Percentiles rank a stretch among this genome's conserved stretches.
phyloP scores from a whole-genome alignment of 92 coral and sea anemone species.

The Porites cylindrica region DNA sequence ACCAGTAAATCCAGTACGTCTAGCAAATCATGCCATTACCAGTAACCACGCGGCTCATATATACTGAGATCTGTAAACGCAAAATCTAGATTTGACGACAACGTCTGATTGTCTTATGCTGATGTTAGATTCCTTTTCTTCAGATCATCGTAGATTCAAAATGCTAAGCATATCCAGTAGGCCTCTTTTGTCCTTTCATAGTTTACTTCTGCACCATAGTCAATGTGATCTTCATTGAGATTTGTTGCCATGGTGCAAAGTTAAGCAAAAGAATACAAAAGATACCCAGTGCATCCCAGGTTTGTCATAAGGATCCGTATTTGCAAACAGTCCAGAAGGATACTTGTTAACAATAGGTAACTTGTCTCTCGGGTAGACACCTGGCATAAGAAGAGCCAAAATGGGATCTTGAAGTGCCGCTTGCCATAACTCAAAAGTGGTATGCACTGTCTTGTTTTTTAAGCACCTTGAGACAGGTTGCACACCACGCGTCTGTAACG shows the following conservation, averaged over 20 bases:
- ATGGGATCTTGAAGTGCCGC: constrained; percentile 5
- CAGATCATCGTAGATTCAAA: background rate
- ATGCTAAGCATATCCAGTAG: background rate
- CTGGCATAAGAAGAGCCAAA: background rate
- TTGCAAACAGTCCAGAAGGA: constrained; percentile 37
- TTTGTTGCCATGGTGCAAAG: background rate
- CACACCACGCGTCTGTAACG: constrained; percentile 11
- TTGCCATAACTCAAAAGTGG: constrained; percentile 16
- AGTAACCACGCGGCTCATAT: background rate
- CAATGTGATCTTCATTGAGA: background rate
- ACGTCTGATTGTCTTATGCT: background rate
- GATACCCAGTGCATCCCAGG: constrained; percentile 55
- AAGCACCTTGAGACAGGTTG: constrained; percentile 34
- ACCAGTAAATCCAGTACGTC: constrained; percentile 1
- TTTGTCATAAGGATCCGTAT: constrained; percentile 40
- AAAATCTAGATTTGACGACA: background rate
- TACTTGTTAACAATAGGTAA: constrained; percentile 9
- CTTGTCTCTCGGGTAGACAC: constrained; percentile 37
- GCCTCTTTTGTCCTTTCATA: background rate
- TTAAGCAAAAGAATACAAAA: background rate
- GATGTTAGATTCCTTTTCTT: background rate
- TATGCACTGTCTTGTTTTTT: constrained; percentile 5
- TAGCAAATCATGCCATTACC: constrained; percentile 21
- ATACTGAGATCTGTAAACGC: background rate
- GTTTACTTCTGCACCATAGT: background rate